Percentiles rank a stretch among this genome's conserved stretches.
These are phyloP conservation scores for Microtus richardsoni DNA, from an alignment of 2,113 vertebrate genomes.

Conservation along the genomic window DNA sequence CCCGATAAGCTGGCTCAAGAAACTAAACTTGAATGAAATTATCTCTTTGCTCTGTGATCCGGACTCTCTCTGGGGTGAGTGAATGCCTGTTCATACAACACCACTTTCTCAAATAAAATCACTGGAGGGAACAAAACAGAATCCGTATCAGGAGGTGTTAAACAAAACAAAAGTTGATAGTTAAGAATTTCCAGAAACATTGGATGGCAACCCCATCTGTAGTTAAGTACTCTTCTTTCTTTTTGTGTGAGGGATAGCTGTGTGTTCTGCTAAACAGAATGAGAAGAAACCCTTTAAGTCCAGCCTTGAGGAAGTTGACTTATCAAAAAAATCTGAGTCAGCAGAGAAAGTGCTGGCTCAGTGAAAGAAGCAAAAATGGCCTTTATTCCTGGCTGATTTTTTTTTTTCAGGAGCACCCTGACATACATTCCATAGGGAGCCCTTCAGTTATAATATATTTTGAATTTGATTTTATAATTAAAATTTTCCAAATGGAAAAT, in stretches of 20 bases:
- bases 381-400: background rate
- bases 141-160: no score
- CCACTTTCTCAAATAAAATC: background rate
- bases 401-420: background rate
- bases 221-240: background rate
- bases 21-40: background rate
- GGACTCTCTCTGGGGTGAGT: background rate
- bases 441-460: background rate
- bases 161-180: background rate
- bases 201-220: background rate
- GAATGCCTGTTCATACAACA: background rate
- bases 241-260: background rate
- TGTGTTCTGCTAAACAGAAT: background rate
- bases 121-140: background rate
- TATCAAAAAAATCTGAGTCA: background rate
- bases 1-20: background rate
- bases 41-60: background rate
- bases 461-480: slow-evolving; percentile 12
- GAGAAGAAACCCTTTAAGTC: background rate
- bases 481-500: background rate
- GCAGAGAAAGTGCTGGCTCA: background rate
- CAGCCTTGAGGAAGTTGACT: background rate
- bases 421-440: background rate
- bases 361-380: background rate
- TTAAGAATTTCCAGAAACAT: background rate